These are phyloP conservation scores for Poecilia wingei DNA, from an alignment of 2,797 vertebrate genomes.

Conservation along the genomic window DNA sequence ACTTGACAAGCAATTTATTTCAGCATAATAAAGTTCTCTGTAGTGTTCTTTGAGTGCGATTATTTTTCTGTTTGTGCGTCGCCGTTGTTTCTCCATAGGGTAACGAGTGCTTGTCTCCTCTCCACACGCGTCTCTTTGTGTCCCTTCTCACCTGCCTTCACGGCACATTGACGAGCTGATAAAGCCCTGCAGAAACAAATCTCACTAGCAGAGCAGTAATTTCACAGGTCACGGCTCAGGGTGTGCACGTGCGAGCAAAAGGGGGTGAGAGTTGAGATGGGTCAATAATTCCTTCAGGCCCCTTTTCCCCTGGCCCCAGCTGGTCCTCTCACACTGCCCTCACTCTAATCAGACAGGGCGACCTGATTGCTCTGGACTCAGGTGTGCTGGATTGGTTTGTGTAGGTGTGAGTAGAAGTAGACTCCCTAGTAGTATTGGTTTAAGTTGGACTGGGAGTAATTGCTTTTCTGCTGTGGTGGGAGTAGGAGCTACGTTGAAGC, in stretches of 20 bases:
- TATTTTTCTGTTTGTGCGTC: neutral
- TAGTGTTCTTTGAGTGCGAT: slow-evolving; percentile 23
- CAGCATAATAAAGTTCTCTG: slow-evolving; percentile 17
- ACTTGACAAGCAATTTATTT: slow-evolving; percentile 22
- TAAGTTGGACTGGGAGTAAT: slow-evolving; percentile 22
- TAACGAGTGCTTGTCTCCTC: slow-evolving; percentile 16
- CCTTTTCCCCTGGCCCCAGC: slow-evolving; percentile 71
- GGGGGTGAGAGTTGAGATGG: slow-evolving; percentile 71
- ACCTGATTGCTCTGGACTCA: slow-evolving; percentile 67
- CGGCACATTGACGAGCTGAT: slow-evolving; percentile 75
- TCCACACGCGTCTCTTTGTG: slow-evolving; percentile 27
- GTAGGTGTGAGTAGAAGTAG: slow-evolving; percentile 36
- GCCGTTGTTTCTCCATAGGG: neutral
- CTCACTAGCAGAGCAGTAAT: slow-evolving; percentile 72
- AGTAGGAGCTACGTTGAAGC: neutral
- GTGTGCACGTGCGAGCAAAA: slow-evolving; percentile 53
- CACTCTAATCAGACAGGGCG: slow-evolving; percentile 68
- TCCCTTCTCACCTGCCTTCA: slow-evolving; percentile 67
- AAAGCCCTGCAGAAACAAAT: slow-evolving; percentile 78
- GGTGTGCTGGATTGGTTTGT: slow-evolving; percentile 64
- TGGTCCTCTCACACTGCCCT: slow-evolving; percentile 70
- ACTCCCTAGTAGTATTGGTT: slow-evolving; percentile 20
- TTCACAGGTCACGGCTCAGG: slow-evolving; percentile 82
- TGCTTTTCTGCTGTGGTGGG: slow-evolving; percentile 17
- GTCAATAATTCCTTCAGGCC: slow-evolving; percentile 80